Evolutionary conservation across 1,140 invertebrate genomes (phyloP), one percentile per base, ranked within the genome.

Genomic region (Diploscapter pachys): DNA sequence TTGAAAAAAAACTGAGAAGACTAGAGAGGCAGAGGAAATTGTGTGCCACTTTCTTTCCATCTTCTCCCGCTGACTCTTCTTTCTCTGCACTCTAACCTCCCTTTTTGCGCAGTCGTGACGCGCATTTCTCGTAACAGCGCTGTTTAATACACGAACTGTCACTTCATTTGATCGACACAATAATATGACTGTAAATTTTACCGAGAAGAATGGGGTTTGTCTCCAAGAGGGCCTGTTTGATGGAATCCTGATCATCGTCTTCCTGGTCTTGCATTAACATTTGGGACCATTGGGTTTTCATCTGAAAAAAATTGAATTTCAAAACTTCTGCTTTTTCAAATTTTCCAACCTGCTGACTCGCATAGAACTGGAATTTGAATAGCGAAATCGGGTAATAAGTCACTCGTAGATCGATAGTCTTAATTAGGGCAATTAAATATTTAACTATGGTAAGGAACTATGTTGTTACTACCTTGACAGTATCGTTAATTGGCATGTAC

Each of bases 201-300:
- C 78, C 95, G 11, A 99, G 87, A 49, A 99, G 88, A 86, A 96
- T 96, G 0, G 95, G 94, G 86, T 95, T 98, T 2, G 96, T 99
- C 83, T 99, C 96, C 13, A 99, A 86, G 66, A 99, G 89, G 3
- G 96, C 92, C 88, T 97, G 94, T 87, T 99, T 99, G 3, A 99
- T 88, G 3, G 93, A 92, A 87, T 99, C 97, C 87, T 99, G 95
- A 85, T 96, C 90, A 77, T 93, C 85, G 49, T 83, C 78, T 6
- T 83, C 84, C 8, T 83, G 78, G 51, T 83, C 81, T 8, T 81
- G 91, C 56, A 89, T 88, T n/a, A 90, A 76, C 80, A 89, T 82
- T 51, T 80, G 78, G 49, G 88, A 87, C 78, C 85, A 84, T 70
- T 82, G 79, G 57, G 90, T 85, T 72, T 88, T 87, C 75, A 90